Evolutionary conservation across 2,888 invertebrate species (phyloP), one percentile per base, ranked within the genome.

Genomic region (Uropetala carovei): DNA sequence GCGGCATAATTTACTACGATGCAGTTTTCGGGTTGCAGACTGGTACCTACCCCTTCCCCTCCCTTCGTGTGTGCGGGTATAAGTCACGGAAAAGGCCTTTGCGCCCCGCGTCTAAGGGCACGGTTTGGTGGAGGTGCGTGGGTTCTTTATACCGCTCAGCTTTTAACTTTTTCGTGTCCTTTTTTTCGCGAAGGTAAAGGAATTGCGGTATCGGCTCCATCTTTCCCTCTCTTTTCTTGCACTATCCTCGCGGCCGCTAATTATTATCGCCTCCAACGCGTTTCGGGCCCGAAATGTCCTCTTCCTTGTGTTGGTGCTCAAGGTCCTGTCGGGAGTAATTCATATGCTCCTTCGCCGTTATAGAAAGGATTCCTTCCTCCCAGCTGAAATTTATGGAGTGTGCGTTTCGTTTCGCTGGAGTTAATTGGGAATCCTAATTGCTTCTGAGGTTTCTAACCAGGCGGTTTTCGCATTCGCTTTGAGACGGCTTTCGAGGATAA

Each of bases 371-470:
- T 89, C 64, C 64, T 60, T 64, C 60, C 86, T 27, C 86, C 83
- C 59, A 30, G 60, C 86, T 30, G 22, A 89, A 64, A 89, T 89
- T 89, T 89, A 89, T 89, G 89, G 60, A 89, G 60, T 43, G 89
- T 22, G 16, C 59, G 60, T 30, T 59, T 86, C 59, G 27, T 86
- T 86, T 86, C 30, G 30, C 27, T 18, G 59, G 27, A 60, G 89
- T 89, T 89, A 89, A 89, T 89, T 89, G 89, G 89, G 89, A 89
- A n/a, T 86, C 86, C 86, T 86, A 86, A 86, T 86, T 60, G 86
- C 86, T 60, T 18, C 86, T 16, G 86, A 59, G n/a, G 14, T 27
- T n/a, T 27, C 59, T 60, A 60, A 60, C 86, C 86, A 86, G 86
- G 60, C 60, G 86, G n/a, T 30, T 86, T 60, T 86, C 59, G 30